Conservation (phyloP, 2,888 invertebrate species). For the Eristalis pertinax region DNA sequence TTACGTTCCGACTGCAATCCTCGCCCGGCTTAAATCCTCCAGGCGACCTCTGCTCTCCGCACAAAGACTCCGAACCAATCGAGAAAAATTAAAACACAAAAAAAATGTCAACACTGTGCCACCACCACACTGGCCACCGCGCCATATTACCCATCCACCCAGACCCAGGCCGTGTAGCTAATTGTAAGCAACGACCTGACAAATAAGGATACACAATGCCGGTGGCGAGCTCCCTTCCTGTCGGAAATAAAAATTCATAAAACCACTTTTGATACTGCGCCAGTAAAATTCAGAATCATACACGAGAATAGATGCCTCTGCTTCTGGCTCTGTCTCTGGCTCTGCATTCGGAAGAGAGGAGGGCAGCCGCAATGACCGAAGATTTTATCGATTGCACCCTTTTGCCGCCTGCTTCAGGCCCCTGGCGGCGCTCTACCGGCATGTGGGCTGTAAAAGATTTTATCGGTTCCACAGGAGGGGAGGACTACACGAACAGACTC, state of each 20-base stretch:
- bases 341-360: slow-evolving; percentile 19
- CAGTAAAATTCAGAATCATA: slow-evolving; percentile 51
- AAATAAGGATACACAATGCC: slow-evolving; percentile 9
- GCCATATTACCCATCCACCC: background rate
- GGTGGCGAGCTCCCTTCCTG: background rate
- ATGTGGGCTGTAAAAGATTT: slow-evolving; percentile 33
- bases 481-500: background rate
- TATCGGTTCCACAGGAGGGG: slow-evolving; percentile 27
- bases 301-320: slow-evolving; percentile 1
- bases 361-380: slow-evolving; percentile 8
- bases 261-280: slow-evolving; percentile 38
- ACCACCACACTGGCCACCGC: background rate
- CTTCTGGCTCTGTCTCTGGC: background rate
- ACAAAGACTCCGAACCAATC: background rate
- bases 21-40: background rate
- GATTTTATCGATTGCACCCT: slow-evolving; percentile 45
- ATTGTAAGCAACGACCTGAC: slow-evolving; percentile 38
- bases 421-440: background rate
- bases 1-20: background rate
- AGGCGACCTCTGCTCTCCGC: background rate
- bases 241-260: slow-evolving; percentile 30
- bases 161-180: background rate
- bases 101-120: background rate
- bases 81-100: background rate
- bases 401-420: background rate